phyloP scores from a whole-genome alignment of 2,113 vertebrate species.

The Pseudonaja textilis region DNA sequence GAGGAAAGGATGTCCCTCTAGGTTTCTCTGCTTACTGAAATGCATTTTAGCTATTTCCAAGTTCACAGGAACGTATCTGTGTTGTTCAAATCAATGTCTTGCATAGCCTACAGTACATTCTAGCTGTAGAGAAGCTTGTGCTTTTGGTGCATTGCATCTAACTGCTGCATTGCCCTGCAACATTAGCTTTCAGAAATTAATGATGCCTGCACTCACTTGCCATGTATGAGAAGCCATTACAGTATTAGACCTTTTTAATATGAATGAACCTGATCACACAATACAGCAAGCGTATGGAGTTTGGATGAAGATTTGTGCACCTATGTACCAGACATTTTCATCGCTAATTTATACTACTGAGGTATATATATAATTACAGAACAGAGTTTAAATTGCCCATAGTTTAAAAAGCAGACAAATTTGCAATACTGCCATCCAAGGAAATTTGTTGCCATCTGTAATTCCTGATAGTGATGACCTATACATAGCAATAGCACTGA shows the following conservation, averaged over 20 bases:
- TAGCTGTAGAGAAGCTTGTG: neutral
- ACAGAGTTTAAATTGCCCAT: neutral
- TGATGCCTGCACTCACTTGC: constrained; percentile 14
- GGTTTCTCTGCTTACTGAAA: accelerated
- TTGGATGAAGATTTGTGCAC: constrained; percentile 43
- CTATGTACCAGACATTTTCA: constrained; percentile 49
- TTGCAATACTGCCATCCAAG: neutral
- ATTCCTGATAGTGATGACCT: constrained; percentile 6
- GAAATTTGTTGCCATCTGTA: constrained; percentile 13
- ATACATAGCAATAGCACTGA: neutral
- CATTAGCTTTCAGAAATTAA: neutral
- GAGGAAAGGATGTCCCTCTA: neutral
- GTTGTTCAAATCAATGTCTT: accelerated
- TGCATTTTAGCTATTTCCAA: neutral
- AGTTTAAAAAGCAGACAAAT: neutral
- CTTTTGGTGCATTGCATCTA: neutral
- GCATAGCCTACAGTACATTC: neutral
- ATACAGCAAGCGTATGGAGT: constrained; percentile 39
- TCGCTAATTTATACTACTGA: constrained; percentile 46
- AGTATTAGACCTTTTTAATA: neutral
- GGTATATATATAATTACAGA: neutral
- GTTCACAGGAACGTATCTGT: accelerated
- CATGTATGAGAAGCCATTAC: neutral
- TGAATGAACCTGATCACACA: constrained; percentile 30
- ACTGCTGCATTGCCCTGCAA: neutral